A percentile compares a stretch with the other conserved stretches of the same genome.
phyloP scores from a whole-genome alignment of 1,140 invertebrate genomes.

The Conopomorpha cramerella region DNA sequence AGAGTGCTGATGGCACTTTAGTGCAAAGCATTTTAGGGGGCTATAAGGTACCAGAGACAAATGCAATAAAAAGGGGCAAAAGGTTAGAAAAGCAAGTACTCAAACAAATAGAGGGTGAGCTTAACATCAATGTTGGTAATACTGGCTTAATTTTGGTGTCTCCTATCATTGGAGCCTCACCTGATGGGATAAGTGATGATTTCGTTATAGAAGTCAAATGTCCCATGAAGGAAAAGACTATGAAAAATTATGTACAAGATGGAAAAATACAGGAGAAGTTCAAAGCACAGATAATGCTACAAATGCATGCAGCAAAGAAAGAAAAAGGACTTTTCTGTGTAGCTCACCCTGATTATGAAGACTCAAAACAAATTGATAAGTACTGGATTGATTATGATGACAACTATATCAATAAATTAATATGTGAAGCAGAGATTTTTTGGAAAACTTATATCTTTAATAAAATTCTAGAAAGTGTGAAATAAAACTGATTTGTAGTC shows the following conservation, averaged over 20 bases:
- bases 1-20: conserved; percentile 17
- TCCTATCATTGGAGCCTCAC: conserved; percentile 26
- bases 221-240: conserved; percentile 10
- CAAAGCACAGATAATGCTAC: conserved; percentile 19
- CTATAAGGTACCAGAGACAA: conserved; percentile 12
- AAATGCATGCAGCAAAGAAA: conserved; percentile 17
- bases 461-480: not conserved
- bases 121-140: conserved; percentile 6
- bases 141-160: conserved; percentile 11
- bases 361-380: conserved; percentile 12
- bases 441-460: not conserved
- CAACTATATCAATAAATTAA: not conserved
- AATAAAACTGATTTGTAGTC: not conserved
- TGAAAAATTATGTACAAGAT: conserved; percentile 12
- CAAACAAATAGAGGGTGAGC: conserved; percentile 6
- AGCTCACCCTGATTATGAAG: conserved; percentile 7
- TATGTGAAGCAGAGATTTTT: not conserved
- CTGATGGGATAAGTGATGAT: conserved; percentile 21
- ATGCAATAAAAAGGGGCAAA: conserved; percentile 18
- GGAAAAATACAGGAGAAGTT: conserved; percentile 13
- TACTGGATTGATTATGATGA: not conserved
- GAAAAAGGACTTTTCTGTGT: conserved; percentile 14
- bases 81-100: conserved; percentile 21
- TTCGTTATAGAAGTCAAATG: conserved; percentile 30
- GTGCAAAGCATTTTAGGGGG: conserved; percentile 18